Evolutionary conservation across 2,888 invertebrate species (phyloP), one percentile per base, ranked within the genome.

Genomic region (Antitype chi): DNA sequence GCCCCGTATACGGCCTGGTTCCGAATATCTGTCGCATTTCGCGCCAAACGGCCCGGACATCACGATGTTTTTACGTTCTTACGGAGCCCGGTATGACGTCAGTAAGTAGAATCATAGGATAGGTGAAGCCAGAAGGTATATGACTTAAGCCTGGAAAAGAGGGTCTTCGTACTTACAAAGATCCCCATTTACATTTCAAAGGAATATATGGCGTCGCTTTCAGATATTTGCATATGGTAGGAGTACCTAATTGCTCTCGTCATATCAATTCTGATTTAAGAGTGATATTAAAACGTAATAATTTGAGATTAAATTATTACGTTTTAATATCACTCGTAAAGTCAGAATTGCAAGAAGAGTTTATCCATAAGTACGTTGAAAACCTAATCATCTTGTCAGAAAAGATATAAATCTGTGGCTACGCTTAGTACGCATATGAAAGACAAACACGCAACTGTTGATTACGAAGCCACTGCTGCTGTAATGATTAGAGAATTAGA

Each of bases 31-130:
- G 86, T 84, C 85, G 87, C 87, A 88, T 89, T 89, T 87, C 85
- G 86, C 85, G 84, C 84, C 85, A 89, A 91, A 87, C 90, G 89
- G 87, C 66, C 80, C 85, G 90, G 85, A 90, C 81, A 84, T 88
- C 85, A 88, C 83, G 88, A 87, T 88, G 78, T 88, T 89, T 90
- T 89, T 89, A 87, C 87, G 83, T 82, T 85, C 81, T 84, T 86
- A 82, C 66, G 74, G 67, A 86, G 74, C 79, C 76, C 47, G 66
- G 62, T 70, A 64, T 78, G 76, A 83, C 87, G 84, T 81, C 82
- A 83, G 28, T 60, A 49, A 64, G 55, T 64, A 49, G 49, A 62
- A 64, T 9, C 32, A 67, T 17, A n/a, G 25, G n/a, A 28, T n/a
- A 53, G 13, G 13, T 38, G 23, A 1, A 23, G 1, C 11, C 71